Conservation (phyloP, 2,888 invertebrate genomes). For the Pocota personata region DNA sequence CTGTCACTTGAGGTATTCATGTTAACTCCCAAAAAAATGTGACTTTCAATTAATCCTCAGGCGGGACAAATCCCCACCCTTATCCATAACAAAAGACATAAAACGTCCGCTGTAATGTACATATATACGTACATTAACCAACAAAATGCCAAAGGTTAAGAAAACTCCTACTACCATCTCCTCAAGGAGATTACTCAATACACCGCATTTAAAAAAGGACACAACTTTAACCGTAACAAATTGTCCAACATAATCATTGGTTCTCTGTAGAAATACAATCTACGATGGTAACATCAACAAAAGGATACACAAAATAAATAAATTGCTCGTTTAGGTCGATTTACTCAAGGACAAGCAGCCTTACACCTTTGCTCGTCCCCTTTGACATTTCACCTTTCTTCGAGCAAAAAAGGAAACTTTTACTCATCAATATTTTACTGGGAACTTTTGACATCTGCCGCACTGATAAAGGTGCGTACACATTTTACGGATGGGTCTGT, state of each 20-base stretch:
- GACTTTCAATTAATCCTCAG: not conserved
- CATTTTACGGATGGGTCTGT: not conserved
- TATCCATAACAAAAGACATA: not conserved
- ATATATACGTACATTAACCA: not conserved
- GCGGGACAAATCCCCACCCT: not conserved
- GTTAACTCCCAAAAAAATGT: not conserved
- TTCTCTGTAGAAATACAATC: not conserved
- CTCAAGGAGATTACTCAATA: not conserved
- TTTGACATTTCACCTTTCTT: constrained; percentile 9
- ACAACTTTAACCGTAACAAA: not conserved
- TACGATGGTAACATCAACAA: not conserved
- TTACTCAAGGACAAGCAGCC: not conserved
- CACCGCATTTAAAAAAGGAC: not conserved
- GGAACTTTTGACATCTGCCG: constrained; percentile 19
- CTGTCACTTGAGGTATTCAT: not conserved
- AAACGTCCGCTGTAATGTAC: not conserved
- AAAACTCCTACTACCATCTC: not conserved
- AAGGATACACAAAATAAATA: constrained; percentile 1
- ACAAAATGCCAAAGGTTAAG: not conserved
- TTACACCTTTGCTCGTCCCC: not conserved
- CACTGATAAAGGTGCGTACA: not conserved
- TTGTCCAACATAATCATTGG: not conserved
- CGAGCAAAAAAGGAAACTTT: not conserved
- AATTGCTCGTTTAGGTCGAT: not conserved
- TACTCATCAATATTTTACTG: constrained; percentile 30